Conservation (phyloP, 2,888 invertebrate genomes). For the Lasioglossum figueresi region DNA sequence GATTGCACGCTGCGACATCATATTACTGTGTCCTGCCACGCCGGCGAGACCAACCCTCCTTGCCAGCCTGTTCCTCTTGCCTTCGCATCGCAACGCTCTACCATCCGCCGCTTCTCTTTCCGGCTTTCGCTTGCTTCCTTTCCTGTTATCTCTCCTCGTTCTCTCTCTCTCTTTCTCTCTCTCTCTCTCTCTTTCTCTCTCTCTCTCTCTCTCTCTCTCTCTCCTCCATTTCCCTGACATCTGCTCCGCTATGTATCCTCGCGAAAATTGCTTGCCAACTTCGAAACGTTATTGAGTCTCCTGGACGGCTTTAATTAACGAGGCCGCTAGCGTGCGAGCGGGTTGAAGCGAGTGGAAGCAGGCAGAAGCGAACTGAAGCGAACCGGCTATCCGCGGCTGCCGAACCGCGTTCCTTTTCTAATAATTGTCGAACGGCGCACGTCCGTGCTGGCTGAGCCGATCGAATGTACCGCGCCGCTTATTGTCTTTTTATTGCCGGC, state of each 20-base stretch:
- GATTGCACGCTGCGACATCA: constrained; percentile 80
- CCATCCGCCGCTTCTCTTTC: neutral
- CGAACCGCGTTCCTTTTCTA: constrained; percentile 28
- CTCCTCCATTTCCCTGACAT: constrained; percentile 17
- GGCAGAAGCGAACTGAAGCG: neutral
- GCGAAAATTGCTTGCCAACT: constrained; percentile 54
- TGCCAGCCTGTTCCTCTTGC: constrained; percentile 38
- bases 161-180: constrained; percentile 5
- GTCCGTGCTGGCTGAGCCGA: constrained; percentile 10
- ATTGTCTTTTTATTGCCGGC: constrained; percentile 47
- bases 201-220: constrained; percentile 18
- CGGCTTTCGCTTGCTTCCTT: neutral
- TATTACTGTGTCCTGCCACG: constrained; percentile 73
- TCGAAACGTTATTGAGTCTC: constrained; percentile 63
- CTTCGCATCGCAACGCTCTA: neutral
- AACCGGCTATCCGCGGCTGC: neutral
- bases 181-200: constrained; percentile 18
- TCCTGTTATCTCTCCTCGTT: neutral
- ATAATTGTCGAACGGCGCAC: constrained; percentile 44
- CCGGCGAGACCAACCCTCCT: constrained; percentile 48
- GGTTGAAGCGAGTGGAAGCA: neutral
- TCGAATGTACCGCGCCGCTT: constrained; percentile 36
- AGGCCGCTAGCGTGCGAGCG: constrained; percentile 19
- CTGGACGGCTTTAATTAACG: constrained; percentile 69
- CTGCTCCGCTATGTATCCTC: constrained; percentile 30